Conservation (phyloP, 2,888 invertebrate species). For the Villa cingulata region DNA sequence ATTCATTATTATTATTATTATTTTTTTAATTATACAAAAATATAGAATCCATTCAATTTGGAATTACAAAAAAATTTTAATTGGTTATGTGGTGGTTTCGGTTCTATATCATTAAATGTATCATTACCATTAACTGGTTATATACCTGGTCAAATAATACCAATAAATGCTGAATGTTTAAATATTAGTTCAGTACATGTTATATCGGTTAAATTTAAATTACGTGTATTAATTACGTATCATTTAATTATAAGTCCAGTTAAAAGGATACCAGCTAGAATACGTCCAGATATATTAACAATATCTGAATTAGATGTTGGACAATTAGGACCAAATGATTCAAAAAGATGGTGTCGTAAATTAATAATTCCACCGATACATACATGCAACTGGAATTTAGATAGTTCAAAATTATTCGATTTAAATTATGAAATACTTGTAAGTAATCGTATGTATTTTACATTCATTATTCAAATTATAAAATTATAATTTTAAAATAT, state of each 20-base stretch:
- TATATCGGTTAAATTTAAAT: slow-evolving; percentile 1
- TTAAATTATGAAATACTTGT: not conserved
- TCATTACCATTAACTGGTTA: slow-evolving; percentile 29
- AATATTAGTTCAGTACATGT: slow-evolving; percentile 43
- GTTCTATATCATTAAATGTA: slow-evolving; percentile 21
- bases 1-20: not conserved
- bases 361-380: slow-evolving; percentile 33
- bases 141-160: slow-evolving; percentile 31
- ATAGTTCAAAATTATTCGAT: not conserved
- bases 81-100: slow-evolving; percentile 22
- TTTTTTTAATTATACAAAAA: no score
- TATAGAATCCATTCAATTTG: slow-evolving; percentile 24
- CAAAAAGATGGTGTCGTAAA: slow-evolving; percentile 16
- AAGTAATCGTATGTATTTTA: not conserved
- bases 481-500: not conserved
- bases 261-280: not conserved
- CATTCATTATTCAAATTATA: no score
- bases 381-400: slow-evolving; percentile 24
- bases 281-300: slow-evolving; percentile 17
- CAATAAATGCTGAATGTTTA: slow-evolving; percentile 38
- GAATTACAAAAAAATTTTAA: slow-evolving; percentile 28
- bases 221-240: slow-evolving; percentile 22
- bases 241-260: not conserved
- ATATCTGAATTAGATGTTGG: slow-evolving; percentile 47
- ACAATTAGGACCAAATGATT: slow-evolving; percentile 33